Evolutionary conservation across 2,113 vertebrate species (phyloP).

Genomic region (Aldabrachelys gigantea): DNA sequence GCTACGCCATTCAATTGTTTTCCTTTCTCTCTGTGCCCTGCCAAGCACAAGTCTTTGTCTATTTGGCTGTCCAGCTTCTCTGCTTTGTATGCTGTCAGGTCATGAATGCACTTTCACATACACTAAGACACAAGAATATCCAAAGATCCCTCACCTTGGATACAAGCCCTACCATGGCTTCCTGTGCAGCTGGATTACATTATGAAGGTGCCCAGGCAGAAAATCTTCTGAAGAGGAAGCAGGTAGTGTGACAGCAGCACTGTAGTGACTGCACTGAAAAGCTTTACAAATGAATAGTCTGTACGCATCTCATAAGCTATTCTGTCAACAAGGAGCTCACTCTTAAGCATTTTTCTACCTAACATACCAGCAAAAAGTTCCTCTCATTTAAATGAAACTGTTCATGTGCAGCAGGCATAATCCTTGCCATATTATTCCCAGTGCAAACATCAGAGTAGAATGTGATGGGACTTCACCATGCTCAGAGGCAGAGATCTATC

Average conservation of each 20-base stretch:
- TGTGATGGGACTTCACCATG: not conserved
- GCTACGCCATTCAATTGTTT: not conserved
- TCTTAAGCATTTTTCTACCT: slow-evolving; percentile 7
- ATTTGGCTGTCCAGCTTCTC: not conserved
- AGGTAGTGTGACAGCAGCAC: not conserved
- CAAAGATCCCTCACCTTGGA: not conserved
- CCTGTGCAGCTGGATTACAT: not conserved
- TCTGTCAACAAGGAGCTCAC: not conserved
- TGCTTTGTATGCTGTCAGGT: not conserved
- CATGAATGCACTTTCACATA: rapidly evolving
- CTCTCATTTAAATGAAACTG: not conserved
- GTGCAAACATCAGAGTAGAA: not conserved
- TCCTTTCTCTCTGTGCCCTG: not conserved
- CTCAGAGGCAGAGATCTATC: not conserved
- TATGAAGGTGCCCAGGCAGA: not conserved
- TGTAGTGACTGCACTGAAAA: slow-evolving; percentile 8
- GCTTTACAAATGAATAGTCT: not conserved
- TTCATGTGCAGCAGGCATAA: not conserved
- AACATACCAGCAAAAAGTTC: not conserved
- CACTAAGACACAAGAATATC: not conserved
- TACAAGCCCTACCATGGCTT: not conserved
- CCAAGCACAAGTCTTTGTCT: not conserved
- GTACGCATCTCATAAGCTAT: not conserved
- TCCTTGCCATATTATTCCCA: not conserved
- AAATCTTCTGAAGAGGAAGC: not conserved